These are phyloP conservation scores for Gryllus bimaculatus DNA, from an alignment of 1,140 invertebrate genomes.

Conservation along the genomic window DNA sequence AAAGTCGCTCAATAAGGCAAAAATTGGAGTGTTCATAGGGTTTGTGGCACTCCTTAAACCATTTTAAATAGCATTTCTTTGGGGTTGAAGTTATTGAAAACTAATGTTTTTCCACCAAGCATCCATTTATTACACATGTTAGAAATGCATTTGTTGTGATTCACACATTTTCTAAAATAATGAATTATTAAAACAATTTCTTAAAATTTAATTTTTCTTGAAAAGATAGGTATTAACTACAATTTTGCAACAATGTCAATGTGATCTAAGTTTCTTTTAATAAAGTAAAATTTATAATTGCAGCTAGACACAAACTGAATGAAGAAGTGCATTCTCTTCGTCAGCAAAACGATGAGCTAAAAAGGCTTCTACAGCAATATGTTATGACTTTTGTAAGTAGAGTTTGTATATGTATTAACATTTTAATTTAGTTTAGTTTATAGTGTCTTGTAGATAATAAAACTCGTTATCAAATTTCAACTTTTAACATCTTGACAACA, in stretches of 20 bases:
- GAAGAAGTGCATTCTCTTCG: conserved; percentile 37
- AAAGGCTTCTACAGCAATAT: conserved; percentile 36
- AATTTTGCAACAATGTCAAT: not conserved
- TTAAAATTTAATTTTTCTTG: not conserved
- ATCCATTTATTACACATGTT: not conserved
- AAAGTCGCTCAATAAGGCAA: too few species aligned
- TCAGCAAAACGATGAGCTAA: conserved; percentile 44
- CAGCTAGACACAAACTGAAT: conserved; percentile 35
- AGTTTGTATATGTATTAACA: too few species aligned
- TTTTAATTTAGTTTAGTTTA: too few species aligned
- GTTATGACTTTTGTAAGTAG: conserved; percentile 18
- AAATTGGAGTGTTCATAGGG: too few species aligned
- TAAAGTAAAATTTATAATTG: not conserved
- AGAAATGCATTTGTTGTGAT: not conserved
- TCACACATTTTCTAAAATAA: not conserved
- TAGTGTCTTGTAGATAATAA: too few species aligned
- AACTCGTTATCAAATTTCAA: too few species aligned
- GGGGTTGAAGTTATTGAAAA: not conserved
- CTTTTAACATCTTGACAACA: too few species aligned
- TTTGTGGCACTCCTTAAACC: not conserved
- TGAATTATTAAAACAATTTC: not conserved
- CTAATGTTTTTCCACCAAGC: not conserved
- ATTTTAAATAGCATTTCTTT: not conserved
- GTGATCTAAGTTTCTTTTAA: not conserved
- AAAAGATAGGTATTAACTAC: not conserved